Evolutionary conservation across 2,888 invertebrate species (phyloP), one percentile per base, ranked within the genome.

Genomic region (Coenonympha glycerion): DNA sequence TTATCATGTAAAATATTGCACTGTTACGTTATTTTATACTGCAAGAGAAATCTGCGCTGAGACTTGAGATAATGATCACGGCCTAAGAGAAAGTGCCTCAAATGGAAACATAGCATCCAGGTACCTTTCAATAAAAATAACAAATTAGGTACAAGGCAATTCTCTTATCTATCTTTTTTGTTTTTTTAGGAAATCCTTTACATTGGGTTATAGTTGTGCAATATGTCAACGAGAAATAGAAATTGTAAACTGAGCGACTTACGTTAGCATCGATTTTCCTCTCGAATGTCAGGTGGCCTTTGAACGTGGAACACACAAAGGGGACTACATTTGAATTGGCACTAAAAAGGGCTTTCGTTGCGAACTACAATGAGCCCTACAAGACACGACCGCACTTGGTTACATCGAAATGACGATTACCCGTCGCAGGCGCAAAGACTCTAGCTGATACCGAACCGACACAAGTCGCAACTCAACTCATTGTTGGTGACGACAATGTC

Each of bases 251-350:
- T 8, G 26, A n/a, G n/a, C n/a, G n/a, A 86, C 87, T 86, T 69
- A 87, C 87, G 73, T 79, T 80, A 76, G 70, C 87, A 87, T 87
- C 66, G 79, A 82, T 83, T 84, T 82, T 81, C 73, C 79, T 80
- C 78, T 79, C 75, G 76, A 73, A 76, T 59, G 75, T 73, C 70
- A 69, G 64, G 57, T 73, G 68, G 73, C 72, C 71, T 78, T 77
- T 75, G n/a, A 65, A 69, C 63, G 66, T 79, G 59, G 61, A 63
- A 62, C 71, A 65, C 71, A 76, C 81, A 65, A 79, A 81, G 65
- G 72, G 74, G 88, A 86, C 88, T 88, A 88, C 88, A 88, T 88
- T 87, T 84, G 88, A 87, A 84, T 71, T 71, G 76, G 71, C 80
- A 87, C 82, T 76, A 55, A 70, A 65, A 76, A 84, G 86, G 84